A percentile compares a stretch with the other conserved stretches of the same genome.
phyloP scores from a whole-genome alignment of 2,113 vertebrate species.

The Halichoeres trimaculatus region DNA sequence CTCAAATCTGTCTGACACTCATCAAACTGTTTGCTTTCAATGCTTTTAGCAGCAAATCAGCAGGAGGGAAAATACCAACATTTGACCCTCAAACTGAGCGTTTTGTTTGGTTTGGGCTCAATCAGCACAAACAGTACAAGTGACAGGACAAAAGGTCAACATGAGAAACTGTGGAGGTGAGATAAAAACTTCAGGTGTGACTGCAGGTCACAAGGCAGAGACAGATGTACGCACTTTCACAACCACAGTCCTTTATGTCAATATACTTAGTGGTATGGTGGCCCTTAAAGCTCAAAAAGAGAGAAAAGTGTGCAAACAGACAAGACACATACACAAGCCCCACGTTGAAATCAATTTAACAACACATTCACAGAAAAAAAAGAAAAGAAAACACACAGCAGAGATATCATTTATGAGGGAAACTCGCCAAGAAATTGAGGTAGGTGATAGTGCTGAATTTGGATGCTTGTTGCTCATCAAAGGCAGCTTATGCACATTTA shows the following conservation, averaged over 20 bases:
- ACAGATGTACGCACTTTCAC: not conserved
- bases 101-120: constrained; percentile 27
- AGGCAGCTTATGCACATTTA: too few relatives aligned
- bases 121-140: constrained; percentile 17
- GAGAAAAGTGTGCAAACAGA: not conserved
- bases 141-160: constrained; percentile 16
- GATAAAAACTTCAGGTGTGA: constrained; percentile 15
- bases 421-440: not conserved
- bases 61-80: constrained; percentile 18
- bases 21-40: constrained; percentile 60
- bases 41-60: constrained; percentile 56
- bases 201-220: not conserved
- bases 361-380: not conserved
- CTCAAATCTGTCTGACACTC: constrained; percentile 59
- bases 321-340: not conserved
- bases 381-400: too few relatives aligned
- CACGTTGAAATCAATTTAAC: not conserved
- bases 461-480: too few relatives aligned
- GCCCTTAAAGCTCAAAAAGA: not conserved
- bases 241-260: not conserved
- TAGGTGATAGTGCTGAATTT: not conserved
- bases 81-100: constrained; percentile 13
- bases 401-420: not conserved
- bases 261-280: not conserved
- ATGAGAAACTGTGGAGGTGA: constrained; percentile 9